Percentiles rank a stretch among this genome's conserved stretches.
Evolutionary conservation across 1,140 invertebrate species (phyloP).

Genomic region (Lanistes nyassanus): DNA sequence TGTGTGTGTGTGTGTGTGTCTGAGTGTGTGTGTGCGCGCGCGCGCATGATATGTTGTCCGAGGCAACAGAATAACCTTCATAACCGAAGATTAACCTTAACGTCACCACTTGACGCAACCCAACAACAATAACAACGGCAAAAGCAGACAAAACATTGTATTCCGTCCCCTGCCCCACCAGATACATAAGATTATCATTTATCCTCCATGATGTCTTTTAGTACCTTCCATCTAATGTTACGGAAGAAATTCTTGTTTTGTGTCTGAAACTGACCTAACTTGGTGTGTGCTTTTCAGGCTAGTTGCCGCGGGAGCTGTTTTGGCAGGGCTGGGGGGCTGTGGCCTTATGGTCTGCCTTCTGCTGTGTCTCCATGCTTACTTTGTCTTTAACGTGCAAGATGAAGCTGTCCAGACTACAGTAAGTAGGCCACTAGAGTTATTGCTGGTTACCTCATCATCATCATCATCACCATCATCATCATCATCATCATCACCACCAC

Average conservation of each 20-base stretch:
- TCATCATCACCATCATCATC: neutral
- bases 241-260: neutral
- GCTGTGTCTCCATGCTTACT: conserved; percentile 47
- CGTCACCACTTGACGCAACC: too few species aligned
- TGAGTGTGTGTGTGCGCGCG: neutral
- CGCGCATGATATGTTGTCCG: neutral
- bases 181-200: neutral
- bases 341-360: conserved; percentile 37
- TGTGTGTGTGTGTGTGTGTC: neutral
- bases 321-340: conserved; percentile 38
- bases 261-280: neutral
- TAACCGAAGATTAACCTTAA: neutral
- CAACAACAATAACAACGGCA: too few species aligned
- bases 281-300: conserved; percentile 2
- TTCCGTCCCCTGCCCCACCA: neutral
- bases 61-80: neutral
- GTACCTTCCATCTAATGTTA: neutral
- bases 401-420: conserved; percentile 42
- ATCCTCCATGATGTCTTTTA: too few species aligned
- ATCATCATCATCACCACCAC: neutral
- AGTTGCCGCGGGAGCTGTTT: conserved; percentile 29
- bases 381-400: conserved; percentile 38
- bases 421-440: conserved; percentile 3
- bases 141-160: too few species aligned
- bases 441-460: neutral